Base-by-base conservation (phyloP, 64 coral and sea anemone genomes). In the Anthopleura sola region DNA sequence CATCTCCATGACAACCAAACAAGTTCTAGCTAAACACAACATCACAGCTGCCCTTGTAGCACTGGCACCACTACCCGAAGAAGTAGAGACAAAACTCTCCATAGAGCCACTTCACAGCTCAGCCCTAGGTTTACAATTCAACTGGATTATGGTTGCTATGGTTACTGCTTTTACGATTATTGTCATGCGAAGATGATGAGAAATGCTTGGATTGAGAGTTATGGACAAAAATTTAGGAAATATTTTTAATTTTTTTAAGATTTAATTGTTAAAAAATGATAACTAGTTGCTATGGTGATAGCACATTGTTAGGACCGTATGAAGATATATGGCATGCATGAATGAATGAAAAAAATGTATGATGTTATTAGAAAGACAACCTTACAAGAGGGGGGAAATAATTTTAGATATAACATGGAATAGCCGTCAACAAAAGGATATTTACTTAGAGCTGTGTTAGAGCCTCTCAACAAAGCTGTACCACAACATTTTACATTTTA, bases 31-130 rank as follows among this genome's bases (percentile, higher is more conserved):
- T 78, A 79, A 79, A 8, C 92, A 94, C 50, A 94, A 94, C 44
- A 94, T 94, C 53, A 94, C 92, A 39, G 92, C 87, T 60, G 92
- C 92, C 16, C 85, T 94, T 32, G 87, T 85, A 4, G 92, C 92
- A 51, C 69, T 94, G 24, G 92, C 92, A 36, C 92, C 92, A 14
- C 55, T 94, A 17, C 49, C 36, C 7, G 88, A 90, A 68, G 92
- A 86, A 85, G 13, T 39, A 14, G 91, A 88, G 88, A 94, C 87
- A 57, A 39, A 78, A 29, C 56, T 86, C 0, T 81, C 28, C 37
- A 7, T 78, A 14, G 48, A 74, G 2, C 31, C n/a, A 62, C 32
- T 68, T 68, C 75, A 81, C 11, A 89, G 78, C 51, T 23, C 76
- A 19, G 78, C 49, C 32, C 36, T 83, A 55, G 46, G 2, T 85